A percentile compares a stretch with the other conserved stretches of the same genome.
phyloP scores from a whole-genome alignment of 2,888 invertebrate genomes.

The Drosophila setosimentum region DNA sequence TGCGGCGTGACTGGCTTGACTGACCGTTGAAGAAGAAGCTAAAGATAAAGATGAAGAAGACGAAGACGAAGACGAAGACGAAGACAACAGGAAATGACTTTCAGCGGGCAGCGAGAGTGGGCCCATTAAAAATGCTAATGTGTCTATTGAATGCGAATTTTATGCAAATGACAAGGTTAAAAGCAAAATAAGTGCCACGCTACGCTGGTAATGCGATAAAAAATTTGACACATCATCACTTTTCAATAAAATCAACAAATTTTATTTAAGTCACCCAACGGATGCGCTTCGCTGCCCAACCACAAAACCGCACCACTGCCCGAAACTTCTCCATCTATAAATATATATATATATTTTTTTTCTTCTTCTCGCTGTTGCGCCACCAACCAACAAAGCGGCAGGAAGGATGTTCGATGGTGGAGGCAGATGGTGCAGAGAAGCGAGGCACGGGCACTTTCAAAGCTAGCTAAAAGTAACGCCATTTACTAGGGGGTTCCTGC shows the following conservation, averaged over 20 bases:
- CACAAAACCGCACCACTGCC: neutral
- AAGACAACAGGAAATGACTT: constrained; percentile 55
- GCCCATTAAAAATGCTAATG: constrained; percentile 81
- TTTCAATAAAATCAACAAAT: constrained; percentile 81
- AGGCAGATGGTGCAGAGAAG: neutral
- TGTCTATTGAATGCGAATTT: constrained; percentile 81
- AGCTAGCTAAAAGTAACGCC: constrained; percentile 57
- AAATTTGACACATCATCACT: constrained; percentile 81
- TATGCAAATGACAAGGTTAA: constrained; percentile 81
- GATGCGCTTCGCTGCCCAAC: constrained; percentile 64
- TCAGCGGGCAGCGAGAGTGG: constrained; percentile 51
- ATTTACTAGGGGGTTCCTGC: constrained; percentile 51
- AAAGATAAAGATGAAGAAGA: neutral
- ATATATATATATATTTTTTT: no score
- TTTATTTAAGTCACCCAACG: constrained; percentile 78
- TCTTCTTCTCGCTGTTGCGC: constrained; percentile 22
- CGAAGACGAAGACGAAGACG: neutral
- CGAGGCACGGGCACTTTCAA: neutral
- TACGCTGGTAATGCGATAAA: constrained; percentile 77
- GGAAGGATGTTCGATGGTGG: constrained; percentile 48
- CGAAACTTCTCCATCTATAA: neutral
- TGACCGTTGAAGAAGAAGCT: constrained; percentile 4
- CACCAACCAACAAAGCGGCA: constrained; percentile 36
- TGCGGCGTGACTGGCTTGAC: constrained; percentile 27
- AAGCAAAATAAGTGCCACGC: constrained; percentile 74